phyloP scores from a whole-genome alignment of 2,888 invertebrate genomes.

The Tetragnatha montana region DNA sequence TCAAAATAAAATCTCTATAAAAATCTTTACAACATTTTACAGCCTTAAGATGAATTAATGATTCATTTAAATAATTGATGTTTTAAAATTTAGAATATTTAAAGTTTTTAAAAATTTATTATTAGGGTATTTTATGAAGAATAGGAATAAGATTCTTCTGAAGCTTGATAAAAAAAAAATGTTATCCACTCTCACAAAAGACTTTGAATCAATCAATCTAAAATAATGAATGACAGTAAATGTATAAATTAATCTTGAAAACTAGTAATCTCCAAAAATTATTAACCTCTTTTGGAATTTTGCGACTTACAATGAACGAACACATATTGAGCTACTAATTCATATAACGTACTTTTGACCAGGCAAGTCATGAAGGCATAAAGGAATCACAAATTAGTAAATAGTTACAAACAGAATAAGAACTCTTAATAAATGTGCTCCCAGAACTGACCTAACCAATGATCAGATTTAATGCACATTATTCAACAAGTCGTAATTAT shows the following conservation, averaged over 20 bases:
- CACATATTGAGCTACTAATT: not conserved
- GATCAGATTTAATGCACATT: not conserved
- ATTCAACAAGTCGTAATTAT: not conserved
- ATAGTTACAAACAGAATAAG: not conserved
- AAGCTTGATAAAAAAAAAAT: no score
- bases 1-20: not conserved
- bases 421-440: not conserved
- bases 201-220: no score
- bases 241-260: no score
- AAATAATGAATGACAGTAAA: not conserved
- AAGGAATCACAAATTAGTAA: not conserved
- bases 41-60: not conserved
- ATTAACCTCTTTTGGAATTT: no score
- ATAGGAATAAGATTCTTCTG: no score
- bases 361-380: no score
- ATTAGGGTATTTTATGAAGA: no score
- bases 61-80: not conserved
- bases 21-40: no score
- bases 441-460: not conserved
- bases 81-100: not conserved
- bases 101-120: no score
- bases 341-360: no score
- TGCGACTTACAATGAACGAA: not conserved
- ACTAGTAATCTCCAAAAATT: no score
- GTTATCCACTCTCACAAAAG: no score